phyloP scores from a whole-genome alignment of 2,888 invertebrate species.

The Lepidonotus clava region DNA sequence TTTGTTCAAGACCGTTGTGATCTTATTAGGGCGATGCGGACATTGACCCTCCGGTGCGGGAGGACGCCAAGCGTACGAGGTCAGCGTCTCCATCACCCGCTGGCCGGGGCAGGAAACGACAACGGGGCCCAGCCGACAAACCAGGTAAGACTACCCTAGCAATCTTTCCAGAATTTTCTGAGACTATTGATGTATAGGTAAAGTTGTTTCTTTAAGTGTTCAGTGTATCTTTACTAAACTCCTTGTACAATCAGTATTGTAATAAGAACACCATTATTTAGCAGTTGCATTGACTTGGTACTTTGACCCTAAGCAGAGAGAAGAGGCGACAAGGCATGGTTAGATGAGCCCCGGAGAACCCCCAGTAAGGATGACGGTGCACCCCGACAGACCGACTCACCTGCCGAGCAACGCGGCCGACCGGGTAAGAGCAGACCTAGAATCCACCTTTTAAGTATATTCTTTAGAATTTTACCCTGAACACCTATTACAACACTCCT shows the following conservation, averaged over 20 bases:
- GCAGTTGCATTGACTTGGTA: not conserved
- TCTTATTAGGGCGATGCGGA: not conserved
- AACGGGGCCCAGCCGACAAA: constrained; percentile 6
- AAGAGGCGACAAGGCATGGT: constrained; percentile 33
- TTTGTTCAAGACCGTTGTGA: too few species aligned
- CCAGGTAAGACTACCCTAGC: not conserved
- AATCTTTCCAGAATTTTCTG: too few species aligned
- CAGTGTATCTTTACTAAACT: too few species aligned
- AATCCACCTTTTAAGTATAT: too few species aligned
- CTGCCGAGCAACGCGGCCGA: not conserved
- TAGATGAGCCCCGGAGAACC: constrained; percentile 25
- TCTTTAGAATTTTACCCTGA: not conserved
- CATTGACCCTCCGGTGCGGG: not conserved
- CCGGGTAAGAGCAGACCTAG: not conserved
- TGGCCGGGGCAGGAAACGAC: constrained; percentile 22
- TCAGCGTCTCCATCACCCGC: constrained; percentile 21
- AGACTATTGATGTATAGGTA: too few species aligned
- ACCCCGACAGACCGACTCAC: not conserved
- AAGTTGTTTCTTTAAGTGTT: too few species aligned
- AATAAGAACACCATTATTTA: too few species aligned
- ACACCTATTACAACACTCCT: not conserved
- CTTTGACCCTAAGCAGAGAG: not conserved
- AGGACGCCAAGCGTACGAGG: not conserved
- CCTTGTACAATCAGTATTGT: too few species aligned
- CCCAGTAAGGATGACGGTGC: not conserved